Percentiles rank a stretch among this genome's conserved stretches.
Conservation (phyloP, 2,888 invertebrate genomes). For the Anoplius nigerrimus region DNA sequence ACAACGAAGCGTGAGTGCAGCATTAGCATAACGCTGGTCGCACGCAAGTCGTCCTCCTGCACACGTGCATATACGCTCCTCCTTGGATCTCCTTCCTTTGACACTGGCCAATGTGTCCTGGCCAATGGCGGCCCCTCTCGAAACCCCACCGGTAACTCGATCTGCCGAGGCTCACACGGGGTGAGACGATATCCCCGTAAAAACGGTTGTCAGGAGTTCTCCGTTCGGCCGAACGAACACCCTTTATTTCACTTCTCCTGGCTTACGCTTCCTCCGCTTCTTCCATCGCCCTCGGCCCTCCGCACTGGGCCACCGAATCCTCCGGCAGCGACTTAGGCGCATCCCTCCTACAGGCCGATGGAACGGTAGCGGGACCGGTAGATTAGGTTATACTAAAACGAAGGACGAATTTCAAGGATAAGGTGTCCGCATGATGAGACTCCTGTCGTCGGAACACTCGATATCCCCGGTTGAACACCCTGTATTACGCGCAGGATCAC, state of each 20-base stretch:
- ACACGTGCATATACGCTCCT: constrained; percentile 38
- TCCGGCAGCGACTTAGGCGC: constrained; percentile 19
- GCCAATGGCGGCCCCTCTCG: constrained; percentile 49
- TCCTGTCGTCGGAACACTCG: constrained; percentile 42
- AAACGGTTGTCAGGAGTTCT: constrained; percentile 48
- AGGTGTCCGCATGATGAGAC: constrained; percentile 53
- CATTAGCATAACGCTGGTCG: constrained; percentile 66
- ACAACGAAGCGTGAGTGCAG: constrained; percentile 23
- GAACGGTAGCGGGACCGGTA: constrained; percentile 57
- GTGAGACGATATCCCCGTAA: constrained; percentile 47
- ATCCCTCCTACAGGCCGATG: not conserved
- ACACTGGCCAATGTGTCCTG: constrained; percentile 40
- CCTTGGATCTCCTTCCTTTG: constrained; percentile 55
- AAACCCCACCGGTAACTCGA: constrained; percentile 58
- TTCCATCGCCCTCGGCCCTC: constrained; percentile 6
- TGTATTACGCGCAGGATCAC: constrained; percentile 56
- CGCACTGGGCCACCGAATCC: constrained; percentile 1
- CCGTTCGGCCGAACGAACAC: constrained; percentile 43
- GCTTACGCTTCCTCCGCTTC: constrained; percentile 14
- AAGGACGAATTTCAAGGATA: constrained; percentile 53
- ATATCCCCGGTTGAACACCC: constrained; percentile 51
- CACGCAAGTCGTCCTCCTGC: constrained; percentile 47
- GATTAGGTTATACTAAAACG: constrained; percentile 55
- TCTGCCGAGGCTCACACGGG: constrained; percentile 47
- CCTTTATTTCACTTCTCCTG: constrained; percentile 41